phyloP scores from a whole-genome alignment of 2,113 vertebrate genomes.

The Oceanodroma tethys region DNA sequence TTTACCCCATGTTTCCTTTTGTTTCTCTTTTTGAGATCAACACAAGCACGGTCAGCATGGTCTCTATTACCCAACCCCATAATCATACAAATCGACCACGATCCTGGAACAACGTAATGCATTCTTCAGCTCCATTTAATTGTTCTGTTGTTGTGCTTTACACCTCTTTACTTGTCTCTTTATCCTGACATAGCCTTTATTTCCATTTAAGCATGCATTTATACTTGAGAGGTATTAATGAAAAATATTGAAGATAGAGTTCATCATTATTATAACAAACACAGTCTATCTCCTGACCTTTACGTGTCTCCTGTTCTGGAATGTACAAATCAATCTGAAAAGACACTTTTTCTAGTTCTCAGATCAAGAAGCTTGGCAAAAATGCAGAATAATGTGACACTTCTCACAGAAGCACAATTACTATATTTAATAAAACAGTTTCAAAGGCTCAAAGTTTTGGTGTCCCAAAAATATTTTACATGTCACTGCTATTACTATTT shows the following conservation, averaged over 20 bases:
- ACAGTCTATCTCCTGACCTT: not conserved
- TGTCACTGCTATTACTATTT: not conserved
- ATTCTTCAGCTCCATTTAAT: not conserved
- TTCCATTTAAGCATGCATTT: not conserved
- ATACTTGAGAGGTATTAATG: not conserved
- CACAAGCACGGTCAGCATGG: fast-evolving
- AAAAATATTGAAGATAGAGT: not conserved
- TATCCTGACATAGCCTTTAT: not conserved
- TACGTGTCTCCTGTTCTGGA: not conserved
- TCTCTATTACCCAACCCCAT: not conserved
- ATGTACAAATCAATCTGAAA: not conserved
- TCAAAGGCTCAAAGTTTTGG: not conserved
- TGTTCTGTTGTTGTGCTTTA: not conserved
- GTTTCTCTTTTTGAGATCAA: not conserved
- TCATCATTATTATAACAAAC: not conserved
- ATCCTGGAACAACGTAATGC: not conserved
- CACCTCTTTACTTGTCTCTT: not conserved
- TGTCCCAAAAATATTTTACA: not conserved
- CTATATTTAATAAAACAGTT: not conserved
- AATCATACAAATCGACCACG: not conserved
- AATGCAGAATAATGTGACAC: not conserved
- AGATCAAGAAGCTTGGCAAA: not conserved
- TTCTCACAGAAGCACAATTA: not conserved
- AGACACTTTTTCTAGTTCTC: not conserved
- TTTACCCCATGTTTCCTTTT: not conserved